Conservation (phyloP, 2,888 invertebrate genomes). For the Frankliniella fusca region DNA sequence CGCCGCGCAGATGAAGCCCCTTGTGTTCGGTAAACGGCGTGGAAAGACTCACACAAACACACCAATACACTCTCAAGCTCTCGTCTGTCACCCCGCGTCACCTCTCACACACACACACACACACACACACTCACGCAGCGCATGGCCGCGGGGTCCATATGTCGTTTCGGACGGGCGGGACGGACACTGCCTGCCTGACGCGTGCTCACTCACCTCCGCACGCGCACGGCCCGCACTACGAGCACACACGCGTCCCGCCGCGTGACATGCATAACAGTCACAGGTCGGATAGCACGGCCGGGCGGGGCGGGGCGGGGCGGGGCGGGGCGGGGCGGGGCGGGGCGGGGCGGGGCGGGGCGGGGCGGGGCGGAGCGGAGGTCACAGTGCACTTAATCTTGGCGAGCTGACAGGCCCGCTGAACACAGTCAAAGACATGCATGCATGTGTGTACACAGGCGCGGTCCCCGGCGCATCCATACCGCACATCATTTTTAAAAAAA, state of each 20-base stretch:
- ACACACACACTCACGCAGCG: too few species aligned
- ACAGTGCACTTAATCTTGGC: background rate
- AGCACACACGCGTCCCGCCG: background rate
- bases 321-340: background rate
- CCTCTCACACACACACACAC: background rate
- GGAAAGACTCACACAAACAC: background rate
- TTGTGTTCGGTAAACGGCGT: conserved; percentile 17
- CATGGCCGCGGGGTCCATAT: too few species aligned
- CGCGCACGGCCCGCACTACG: background rate
- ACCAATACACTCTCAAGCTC: background rate
- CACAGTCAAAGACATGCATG: background rate
- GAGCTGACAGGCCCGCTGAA: background rate
- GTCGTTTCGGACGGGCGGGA: too few species aligned
- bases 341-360: background rate
- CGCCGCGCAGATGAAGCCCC: conserved; percentile 7
- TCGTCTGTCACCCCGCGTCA: background rate
- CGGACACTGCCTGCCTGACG: too few species aligned
- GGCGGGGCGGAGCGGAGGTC: background rate
- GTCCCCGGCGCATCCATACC: too few species aligned
- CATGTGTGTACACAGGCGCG: too few species aligned
- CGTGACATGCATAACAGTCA: conserved; percentile 1
- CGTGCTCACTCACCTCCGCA: background rate
- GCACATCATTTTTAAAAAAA: too few species aligned
- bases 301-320: background rate
- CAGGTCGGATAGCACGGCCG: conserved; percentile 1